Evolutionary conservation across 23 tunicate species (phyloP).

Genomic region (Trididemnum clinides): DNA sequence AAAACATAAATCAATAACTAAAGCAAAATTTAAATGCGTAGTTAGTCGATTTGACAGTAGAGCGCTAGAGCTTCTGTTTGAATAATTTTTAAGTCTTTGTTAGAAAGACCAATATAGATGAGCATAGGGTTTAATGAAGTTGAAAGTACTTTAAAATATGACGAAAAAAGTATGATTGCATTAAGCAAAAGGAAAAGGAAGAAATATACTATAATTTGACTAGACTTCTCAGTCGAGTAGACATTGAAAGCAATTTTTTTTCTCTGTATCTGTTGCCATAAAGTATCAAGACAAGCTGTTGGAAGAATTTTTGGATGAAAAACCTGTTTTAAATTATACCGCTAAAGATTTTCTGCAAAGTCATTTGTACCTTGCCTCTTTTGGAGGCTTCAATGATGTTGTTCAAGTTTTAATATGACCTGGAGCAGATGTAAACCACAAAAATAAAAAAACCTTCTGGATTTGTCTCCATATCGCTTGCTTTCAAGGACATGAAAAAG

Average conservation of each 20-base stretch:
- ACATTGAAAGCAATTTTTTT: constrained; percentile 36
- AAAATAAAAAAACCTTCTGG: constrained; percentile 55
- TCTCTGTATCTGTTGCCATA: constrained; percentile 43
- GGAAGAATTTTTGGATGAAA: constrained; percentile 60
- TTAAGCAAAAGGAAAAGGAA: constrained; percentile 26
- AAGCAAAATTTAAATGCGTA: too few species aligned
- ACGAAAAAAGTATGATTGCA: neutral
- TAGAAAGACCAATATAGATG: too few species aligned
- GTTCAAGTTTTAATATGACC: constrained; percentile 29
- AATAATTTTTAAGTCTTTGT: too few species aligned
- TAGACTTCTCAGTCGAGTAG: constrained; percentile 25
- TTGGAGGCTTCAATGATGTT: constrained; percentile 61
- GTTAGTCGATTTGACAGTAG: too few species aligned
- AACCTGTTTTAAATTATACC: constrained; percentile 10
- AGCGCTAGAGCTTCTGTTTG: too few species aligned
- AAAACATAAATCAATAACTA: too few species aligned
- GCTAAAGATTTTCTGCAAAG: constrained; percentile 49
- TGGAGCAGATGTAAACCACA: constrained; percentile 63
- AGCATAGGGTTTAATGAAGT: too few species aligned
- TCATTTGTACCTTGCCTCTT: constrained; percentile 43
- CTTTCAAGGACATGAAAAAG: constrained; percentile 74
- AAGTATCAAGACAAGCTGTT: constrained; percentile 48
- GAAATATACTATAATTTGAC: constrained; percentile 37
- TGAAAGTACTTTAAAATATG: too few species aligned
- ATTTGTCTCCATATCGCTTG: constrained; percentile 73